These are phyloP conservation scores for Nothura maculosa DNA, from an alignment of 2,797 vertebrate genomes.

Conservation along the genomic window DNA sequence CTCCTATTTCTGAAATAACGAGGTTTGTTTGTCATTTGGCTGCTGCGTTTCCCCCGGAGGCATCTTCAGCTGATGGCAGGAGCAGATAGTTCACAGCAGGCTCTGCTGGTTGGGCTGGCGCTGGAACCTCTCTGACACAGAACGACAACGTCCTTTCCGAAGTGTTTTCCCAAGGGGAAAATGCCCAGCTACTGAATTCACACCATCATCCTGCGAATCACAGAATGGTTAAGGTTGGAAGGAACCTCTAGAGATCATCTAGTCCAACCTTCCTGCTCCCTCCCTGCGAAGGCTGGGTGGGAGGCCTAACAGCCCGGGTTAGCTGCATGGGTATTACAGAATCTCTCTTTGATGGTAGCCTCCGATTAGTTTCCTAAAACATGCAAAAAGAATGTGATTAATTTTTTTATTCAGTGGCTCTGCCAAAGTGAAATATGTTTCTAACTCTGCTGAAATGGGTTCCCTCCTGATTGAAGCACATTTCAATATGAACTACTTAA, in stretches of 20 bases:
- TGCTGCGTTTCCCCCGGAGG: conserved; percentile 34
- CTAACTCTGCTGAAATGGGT: not conserved
- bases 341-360: not conserved
- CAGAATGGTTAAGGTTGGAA: too few relatives aligned
- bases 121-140: not conserved
- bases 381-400: not conserved
- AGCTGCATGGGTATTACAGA: not conserved
- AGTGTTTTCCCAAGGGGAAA: not conserved
- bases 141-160: not conserved
- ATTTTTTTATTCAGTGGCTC: not conserved
- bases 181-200: not conserved
- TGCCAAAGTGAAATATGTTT: not conserved
- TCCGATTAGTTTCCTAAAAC: conserved; percentile 11
- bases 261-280: not conserved
- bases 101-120: not conserved
- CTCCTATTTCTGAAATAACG: conserved; percentile 20
- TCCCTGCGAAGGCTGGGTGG: not conserved
- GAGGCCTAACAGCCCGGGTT: not conserved
- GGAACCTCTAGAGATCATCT: too few relatives aligned
- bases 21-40: conserved; percentile 42
- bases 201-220: accelerated
- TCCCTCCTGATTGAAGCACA: not conserved
- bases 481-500: not conserved
- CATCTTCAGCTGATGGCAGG: conserved; percentile 4
- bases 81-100: not conserved